Evolutionary conservation across 2,797 vertebrate genomes (phyloP), one percentile per base, ranked within the genome.

Genomic region (Anas acuta): DNA sequence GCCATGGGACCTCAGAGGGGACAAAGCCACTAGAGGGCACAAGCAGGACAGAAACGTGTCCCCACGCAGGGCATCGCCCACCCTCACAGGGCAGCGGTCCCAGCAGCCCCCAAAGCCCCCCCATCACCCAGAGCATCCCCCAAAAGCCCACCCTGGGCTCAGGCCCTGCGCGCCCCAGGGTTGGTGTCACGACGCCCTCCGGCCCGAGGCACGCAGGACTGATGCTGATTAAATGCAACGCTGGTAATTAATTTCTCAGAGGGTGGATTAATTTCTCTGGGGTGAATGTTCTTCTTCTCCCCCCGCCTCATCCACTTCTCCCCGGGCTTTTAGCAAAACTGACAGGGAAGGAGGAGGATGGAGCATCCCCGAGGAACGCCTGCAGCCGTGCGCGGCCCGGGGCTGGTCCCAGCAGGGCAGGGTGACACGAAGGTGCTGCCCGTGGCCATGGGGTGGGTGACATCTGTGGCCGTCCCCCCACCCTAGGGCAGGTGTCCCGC

Each of bases 191-290:
- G 89, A 4, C 6, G 3, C 76, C 86, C 85, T 84, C 57, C 2
- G 13, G 93, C 86, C 91, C 67, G 47, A 43, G 11, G 56, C 75
- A 51, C 23, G 0, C 45, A 53, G 53, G 83, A 74, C 41, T 79
- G 87, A 35, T 49, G 93, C 79, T 93, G 90, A 95, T 96, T 95
- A 96, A 96, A 91, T 1, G 51, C 90, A 82, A 84, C 11, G 5
- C 75, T 84, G 79, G 75, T 94, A 94, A 97, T 96, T 96, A 95
- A 97, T 96, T 96, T 96, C 76, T 96, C 62, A 7, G 88, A 92
- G 87, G 92, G 84, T 84, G 49, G 92, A 95, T 45, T 45, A 19
- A 45, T 45, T 45, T 45, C 83, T 84, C 86, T 35, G 20, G 76
- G 65, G 84, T 13, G 7, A 91, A 84, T 58, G 60, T 78, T 92